Evolutionary conservation across 2,888 invertebrate genomes (phyloP).

Genomic region (Zygothrica quintamaculata): DNA sequence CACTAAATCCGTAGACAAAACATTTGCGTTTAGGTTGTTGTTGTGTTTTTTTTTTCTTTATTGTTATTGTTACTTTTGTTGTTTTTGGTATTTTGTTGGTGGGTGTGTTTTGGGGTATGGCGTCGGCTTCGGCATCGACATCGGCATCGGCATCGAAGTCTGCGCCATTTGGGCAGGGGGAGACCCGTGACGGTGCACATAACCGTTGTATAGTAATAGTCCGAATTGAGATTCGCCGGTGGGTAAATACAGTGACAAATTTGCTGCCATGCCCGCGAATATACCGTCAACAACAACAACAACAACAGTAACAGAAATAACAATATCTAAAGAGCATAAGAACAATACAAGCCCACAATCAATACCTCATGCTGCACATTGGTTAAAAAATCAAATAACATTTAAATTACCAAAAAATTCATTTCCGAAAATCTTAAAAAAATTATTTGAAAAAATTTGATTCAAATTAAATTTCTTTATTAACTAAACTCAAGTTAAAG

Average conservation of each 20-base stretch:
- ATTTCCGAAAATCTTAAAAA: no score
- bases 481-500: no score
- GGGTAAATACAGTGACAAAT: conserved; percentile 56
- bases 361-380: conserved; percentile 52
- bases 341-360: conserved; percentile 54
- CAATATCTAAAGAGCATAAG: conserved; percentile 49
- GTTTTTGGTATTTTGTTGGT: no score
- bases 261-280: conserved; percentile 52
- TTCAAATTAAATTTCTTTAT: no score
- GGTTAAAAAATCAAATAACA: conserved; percentile 6
- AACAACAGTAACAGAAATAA: conserved; percentile 16
- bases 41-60: conserved; percentile 23
- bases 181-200: conserved; percentile 15
- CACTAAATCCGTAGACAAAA: conserved; percentile 73
- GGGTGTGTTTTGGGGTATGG: conserved; percentile 58
- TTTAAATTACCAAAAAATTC: no score
- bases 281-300: conserved; percentile 31
- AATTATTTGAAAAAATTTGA: no score
- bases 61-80: conserved; percentile 32
- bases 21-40: conserved; percentile 44
- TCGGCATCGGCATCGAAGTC: conserved; percentile 26
- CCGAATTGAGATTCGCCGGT: conserved; percentile 36
- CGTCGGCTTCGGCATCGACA: conserved; percentile 37
- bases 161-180: conserved; percentile 36
- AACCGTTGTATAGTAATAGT: conserved; percentile 31